These are phyloP conservation scores for Capitella teleta DNA, from an alignment of 1,140 invertebrate genomes.

Conservation along the genomic window DNA sequence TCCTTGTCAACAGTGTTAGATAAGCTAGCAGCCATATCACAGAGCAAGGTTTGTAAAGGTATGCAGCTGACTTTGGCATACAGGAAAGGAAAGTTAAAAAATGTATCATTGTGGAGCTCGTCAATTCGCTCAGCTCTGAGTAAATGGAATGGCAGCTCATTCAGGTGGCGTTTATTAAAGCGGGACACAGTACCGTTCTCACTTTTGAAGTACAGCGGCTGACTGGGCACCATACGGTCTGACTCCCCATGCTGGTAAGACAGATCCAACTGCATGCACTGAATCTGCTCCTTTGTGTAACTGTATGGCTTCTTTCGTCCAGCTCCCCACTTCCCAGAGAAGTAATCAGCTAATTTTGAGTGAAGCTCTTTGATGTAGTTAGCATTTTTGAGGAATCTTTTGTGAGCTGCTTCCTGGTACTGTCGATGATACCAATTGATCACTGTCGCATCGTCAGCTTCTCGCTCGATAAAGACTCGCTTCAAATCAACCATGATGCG, in stretches of 20 bases:
- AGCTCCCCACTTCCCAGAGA: not conserved
- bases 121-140: not conserved
- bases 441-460: constrained; percentile 56
- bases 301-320: not conserved
- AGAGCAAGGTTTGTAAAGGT: not conserved
- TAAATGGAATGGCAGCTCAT: not conserved
- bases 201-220: not conserved
- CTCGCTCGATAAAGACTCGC: constrained; percentile 82
- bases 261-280: not conserved
- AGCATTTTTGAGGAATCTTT: not conserved
- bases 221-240: not conserved
- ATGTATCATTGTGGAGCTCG: not conserved
- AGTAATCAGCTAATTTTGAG: not conserved
- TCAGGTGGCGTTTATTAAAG: not conserved
- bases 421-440: constrained; percentile 21
- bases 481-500: constrained; percentile 71
- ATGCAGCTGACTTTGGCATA: not conserved
- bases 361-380: not conserved
- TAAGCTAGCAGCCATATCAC: not conserved
- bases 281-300: not conserved
- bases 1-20: not conserved
- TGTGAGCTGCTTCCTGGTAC: constrained; percentile 7
- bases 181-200: not conserved
- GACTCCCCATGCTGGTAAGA: not conserved
- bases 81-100: not conserved